Evolutionary conservation across 2,888 invertebrate genomes (phyloP).

Genomic region (Ormyrus labotus): DNA sequence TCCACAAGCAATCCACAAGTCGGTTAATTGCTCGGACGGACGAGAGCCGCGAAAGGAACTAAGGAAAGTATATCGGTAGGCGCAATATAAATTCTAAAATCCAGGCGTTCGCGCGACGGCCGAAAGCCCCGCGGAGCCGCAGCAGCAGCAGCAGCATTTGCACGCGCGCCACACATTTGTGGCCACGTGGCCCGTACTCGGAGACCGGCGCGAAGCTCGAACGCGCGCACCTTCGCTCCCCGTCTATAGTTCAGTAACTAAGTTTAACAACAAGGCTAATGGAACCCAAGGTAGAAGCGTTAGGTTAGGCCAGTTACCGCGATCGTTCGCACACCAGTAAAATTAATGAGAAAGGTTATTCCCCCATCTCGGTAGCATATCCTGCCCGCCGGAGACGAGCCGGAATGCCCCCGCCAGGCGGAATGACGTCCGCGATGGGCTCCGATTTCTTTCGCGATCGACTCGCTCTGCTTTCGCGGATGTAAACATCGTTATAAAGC

Average conservation of each 20-base stretch:
- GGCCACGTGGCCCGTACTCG: conserved; percentile 73
- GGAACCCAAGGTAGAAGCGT: conserved; percentile 65
- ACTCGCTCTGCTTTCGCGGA: too few species aligned
- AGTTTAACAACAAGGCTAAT: conserved; percentile 74
- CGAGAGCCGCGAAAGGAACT: too few species aligned
- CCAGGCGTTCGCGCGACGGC: conserved; percentile 13
- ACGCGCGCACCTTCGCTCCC: conserved; percentile 54
- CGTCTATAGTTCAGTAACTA: conserved; percentile 74
- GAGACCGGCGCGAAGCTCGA: conserved; percentile 62
- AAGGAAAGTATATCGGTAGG: neutral
- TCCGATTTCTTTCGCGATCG: too few species aligned
- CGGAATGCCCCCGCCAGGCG: too few species aligned
- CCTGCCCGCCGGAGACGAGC: too few species aligned
- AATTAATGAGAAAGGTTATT: conserved; percentile 61
- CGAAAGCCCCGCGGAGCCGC: neutral
- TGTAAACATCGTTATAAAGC: too few species aligned
- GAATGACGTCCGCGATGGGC: too few species aligned
- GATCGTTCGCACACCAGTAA: conserved; percentile 57
- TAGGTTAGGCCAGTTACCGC: conserved; percentile 56
- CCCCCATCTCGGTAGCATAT: neutral
- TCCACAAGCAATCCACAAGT: too few species aligned
- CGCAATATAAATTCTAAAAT: conserved; percentile 48
- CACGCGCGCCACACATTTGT: conserved; percentile 69
- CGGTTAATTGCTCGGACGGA: too few species aligned
- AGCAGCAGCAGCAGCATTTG: conserved; percentile 53